phyloP scores from a whole-genome alignment of 2,888 invertebrate species.

The Bellardia pandia region DNA sequence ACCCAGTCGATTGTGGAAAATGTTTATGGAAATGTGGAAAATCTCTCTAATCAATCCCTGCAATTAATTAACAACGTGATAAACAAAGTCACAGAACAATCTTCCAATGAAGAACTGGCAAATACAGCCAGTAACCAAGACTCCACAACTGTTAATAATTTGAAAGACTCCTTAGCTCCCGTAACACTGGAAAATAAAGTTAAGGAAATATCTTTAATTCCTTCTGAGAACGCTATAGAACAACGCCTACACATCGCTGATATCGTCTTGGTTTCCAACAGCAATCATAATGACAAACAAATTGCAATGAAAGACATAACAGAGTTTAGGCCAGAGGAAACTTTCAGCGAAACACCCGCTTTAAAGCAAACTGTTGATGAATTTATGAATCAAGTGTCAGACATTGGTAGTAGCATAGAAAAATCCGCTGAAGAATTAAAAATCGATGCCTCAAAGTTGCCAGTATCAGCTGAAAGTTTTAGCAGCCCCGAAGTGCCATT shows the following conservation, averaged over 20 bases:
- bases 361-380: background rate
- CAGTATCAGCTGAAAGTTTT: background rate
- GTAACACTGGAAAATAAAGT: background rate
- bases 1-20: background rate
- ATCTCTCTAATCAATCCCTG: background rate
- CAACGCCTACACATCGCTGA: background rate
- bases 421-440: background rate
- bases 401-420: background rate
- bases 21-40: background rate
- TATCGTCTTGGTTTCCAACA: background rate
- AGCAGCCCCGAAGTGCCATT: background rate
- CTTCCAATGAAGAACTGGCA: background rate
- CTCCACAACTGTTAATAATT: background rate
- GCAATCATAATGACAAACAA: background rate
- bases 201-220: background rate
- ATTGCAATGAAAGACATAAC: background rate
- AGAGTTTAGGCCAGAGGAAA: background rate
- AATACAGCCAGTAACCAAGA: background rate
- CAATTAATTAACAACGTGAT: background rate
- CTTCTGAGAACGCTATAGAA: background rate
- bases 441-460: background rate
- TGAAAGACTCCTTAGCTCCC: background rate
- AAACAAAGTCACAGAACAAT: background rate
- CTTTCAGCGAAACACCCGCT: background rate
- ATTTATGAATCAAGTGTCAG: background rate